Percentiles rank a stretch among this genome's conserved stretches.
Evolutionary conservation across 2,888 invertebrate species (phyloP).

Genomic region (Lathronympha strigana): DNA sequence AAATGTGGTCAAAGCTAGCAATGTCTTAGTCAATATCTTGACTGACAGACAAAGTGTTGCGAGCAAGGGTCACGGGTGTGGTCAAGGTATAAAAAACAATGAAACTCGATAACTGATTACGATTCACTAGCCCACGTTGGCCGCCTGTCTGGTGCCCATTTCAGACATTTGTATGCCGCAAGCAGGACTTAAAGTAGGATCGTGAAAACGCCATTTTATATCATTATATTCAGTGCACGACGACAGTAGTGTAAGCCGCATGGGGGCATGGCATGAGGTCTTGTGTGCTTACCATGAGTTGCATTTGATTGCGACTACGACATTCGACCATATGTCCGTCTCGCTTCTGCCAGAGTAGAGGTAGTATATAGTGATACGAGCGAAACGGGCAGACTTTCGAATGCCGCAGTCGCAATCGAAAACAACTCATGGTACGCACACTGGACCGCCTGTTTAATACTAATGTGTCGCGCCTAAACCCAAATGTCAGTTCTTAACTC

Average conservation of each 20-base stretch:
- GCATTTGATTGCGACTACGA: too few species aligned
- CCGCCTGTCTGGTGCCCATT: neutral
- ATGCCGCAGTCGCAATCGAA: too few species aligned
- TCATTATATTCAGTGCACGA: constrained; percentile 63
- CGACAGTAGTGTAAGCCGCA: constrained; percentile 51
- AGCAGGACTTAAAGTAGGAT: constrained; percentile 21
- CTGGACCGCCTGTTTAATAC: constrained; percentile 31
- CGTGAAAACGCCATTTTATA: constrained; percentile 32
- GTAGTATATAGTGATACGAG: too few species aligned
- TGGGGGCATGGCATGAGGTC: constrained; percentile 45
- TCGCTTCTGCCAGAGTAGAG: too few species aligned
- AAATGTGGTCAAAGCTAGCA: too few species aligned
- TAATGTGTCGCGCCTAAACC: constrained; percentile 17
- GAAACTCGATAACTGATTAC: constrained; percentile 1
- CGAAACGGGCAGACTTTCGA: too few species aligned
- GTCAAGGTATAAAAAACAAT: neutral
- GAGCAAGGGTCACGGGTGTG: neutral
- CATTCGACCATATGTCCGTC: too few species aligned
- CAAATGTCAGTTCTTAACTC: constrained; percentile 2
- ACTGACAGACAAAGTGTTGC: neutral
- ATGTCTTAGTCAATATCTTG: neutral
- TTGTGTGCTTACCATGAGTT: too few species aligned
- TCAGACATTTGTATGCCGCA: constrained; percentile 32
- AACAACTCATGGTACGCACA: too few species aligned
- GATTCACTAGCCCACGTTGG: constrained; percentile 1